A percentile compares a stretch with the other conserved stretches of the same genome.
These are phyloP conservation scores for Drosophila sproati DNA, from an alignment of 1,140 invertebrate genomes.

Conservation along the genomic window DNA sequence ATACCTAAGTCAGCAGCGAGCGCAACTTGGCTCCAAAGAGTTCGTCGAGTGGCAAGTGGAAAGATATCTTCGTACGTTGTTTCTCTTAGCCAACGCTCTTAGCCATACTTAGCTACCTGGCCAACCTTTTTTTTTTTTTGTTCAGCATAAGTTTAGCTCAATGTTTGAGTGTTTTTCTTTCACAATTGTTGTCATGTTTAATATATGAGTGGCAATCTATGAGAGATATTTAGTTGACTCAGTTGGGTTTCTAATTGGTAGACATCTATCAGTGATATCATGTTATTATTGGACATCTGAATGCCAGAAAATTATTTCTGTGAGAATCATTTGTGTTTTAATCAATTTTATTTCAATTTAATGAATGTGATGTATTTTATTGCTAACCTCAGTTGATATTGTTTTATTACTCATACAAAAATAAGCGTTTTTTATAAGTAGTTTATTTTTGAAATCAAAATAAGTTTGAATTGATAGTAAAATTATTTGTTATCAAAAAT, in stretches of 20 bases:
- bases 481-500: no score
- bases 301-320: neutral
- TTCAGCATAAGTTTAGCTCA: conserved; percentile 15
- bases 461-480: no score
- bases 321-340: neutral
- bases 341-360: neutral
- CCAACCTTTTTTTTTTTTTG: conserved; percentile 2
- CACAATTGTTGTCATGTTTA: conserved; percentile 19
- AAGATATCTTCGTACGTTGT: conserved; percentile 5
- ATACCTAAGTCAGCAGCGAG: conserved; percentile 60
- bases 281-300: neutral
- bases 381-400: neutral
- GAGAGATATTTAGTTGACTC: conserved; percentile 8
- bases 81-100: conserved; percentile 42
- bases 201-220: neutral
- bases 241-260: neutral
- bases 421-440: no score
- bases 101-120: neutral
- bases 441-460: no score
- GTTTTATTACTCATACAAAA: no score
- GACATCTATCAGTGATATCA: neutral
- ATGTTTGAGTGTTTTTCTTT: neutral
- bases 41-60: conserved; percentile 36
- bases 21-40: conserved; percentile 55
- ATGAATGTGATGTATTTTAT: neutral